Base-by-base conservation (phyloP, 2,797 vertebrate genomes). In the Nyctalus aviator region DNA sequence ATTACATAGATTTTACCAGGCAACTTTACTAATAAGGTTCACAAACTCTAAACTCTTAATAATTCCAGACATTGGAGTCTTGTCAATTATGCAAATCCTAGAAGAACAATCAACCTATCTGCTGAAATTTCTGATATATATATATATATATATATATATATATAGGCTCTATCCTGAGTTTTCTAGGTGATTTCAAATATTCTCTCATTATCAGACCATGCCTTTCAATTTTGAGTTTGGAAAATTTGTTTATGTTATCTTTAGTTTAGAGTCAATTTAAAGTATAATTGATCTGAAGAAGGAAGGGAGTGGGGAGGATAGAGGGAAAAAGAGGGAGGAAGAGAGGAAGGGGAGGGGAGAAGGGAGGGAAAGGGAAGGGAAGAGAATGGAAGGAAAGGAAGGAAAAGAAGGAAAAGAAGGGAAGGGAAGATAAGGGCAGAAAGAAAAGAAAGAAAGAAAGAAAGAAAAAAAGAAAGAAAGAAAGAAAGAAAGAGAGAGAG, bases 331-430 rank as follows among this genome's bases (percentile, higher is more conserved):
- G 21, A 17, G 6, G 20, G 11, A 64, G 44, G n/a, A 35, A 35
- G 20, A 3, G 8, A 83, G 17, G 0, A 5, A 10, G 4, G 48
- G 13, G 14, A 3, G 21, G 0, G 0, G 30, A 32, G 10, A 8
- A 11, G 44, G 44, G 20, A 10, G 4, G 48, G 13, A 7, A 3
- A 23, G 1, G 2, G 30, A 32, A 13, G 46, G 46, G 46, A 48
- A 13, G 13, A 3, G 46, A 48, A 13, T 10, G 46, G 46, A 48
- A 13, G 46, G 8, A 11, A 7, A 27, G 14, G 25, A 1, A 11
- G 6, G 1, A 7, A 46, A 2, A 14, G 10, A 9, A 2, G 6
- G 1, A 7, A 46, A 2, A 14, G 10, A 9, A 2, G 6, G 14
- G 18, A 27, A 18, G 0, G 18, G 48, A 17, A 27, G 66, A 11